Base-by-base conservation (phyloP, 2,113 vertebrate species). In the Amphiprion percula region DNA sequence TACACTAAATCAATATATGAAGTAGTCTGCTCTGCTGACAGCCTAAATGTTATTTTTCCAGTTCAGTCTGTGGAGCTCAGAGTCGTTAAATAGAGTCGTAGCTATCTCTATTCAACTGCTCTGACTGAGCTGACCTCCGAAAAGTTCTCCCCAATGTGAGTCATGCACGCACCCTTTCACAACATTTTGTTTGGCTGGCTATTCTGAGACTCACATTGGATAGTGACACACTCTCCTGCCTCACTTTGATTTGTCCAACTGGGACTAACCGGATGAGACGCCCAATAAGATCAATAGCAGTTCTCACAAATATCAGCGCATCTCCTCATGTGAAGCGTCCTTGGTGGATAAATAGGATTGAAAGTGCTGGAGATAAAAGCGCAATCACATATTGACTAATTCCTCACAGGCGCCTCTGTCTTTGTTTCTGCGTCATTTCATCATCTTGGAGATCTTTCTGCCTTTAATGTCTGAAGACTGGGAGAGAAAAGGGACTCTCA, bases 381-480 rank as follows among this genome's bases (percentile, higher is more conserved):
- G 2, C 56, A 70, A 79, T 87, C 76, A 56, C 71, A 81, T 77
- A 78, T 77, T 14, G 54, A 72, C 73, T 82, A 86, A 84, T 84
- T 80, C 80, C 77, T 86, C 75, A 77, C 26, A 76, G 75, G 63
- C 6, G 6, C 71, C 59, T 56, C 53, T 19, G 59, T 68, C 75
- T 87, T 77, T 84, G 78, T 88, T 65, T 79, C 74, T 24, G 54
- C 61, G 50, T 80, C 80, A 74, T 87, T 88, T 91, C 82, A 82
- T 88, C 86, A 80, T 79, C 53, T 75, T 2, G 0, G 49, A 68
- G 44, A 72, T 67, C 28, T n/a, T 62, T 61, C 65, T 77, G 28
- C n/a, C 77, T 87, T 79, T 80, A 63, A 72, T 56, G 61, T 69
- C 33, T 41, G 5, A 65, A 49, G 64, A 71, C 26, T 24, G 52